Evolutionary conservation across 2,797 vertebrate genomes (phyloP).

Genomic region (Astyanax mexicanus): DNA sequence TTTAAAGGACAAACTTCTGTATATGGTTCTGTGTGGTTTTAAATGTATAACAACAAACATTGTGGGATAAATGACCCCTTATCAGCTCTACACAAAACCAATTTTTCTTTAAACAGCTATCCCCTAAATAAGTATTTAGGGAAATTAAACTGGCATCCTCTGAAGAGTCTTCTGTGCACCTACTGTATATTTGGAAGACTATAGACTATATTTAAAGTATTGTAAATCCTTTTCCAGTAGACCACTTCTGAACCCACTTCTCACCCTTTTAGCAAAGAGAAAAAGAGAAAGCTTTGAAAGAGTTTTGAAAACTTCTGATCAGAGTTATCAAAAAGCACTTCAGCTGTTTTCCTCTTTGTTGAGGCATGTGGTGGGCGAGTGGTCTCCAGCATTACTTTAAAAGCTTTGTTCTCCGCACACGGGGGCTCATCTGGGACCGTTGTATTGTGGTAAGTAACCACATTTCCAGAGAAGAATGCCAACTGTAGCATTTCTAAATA

Average conservation of each 20-base stretch:
- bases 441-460: slow-evolving; percentile 66
- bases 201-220: neutral
- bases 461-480: slow-evolving; percentile 68
- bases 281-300: slow-evolving; percentile 33
- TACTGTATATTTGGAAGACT: too few species aligned
- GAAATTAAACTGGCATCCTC: neutral
- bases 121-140: neutral
- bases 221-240: neutral
- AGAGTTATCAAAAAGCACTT: slow-evolving; percentile 45
- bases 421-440: slow-evolving; percentile 65
- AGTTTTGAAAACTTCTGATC: slow-evolving; percentile 27
- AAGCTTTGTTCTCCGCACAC: slow-evolving; percentile 76
- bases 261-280: slow-evolving; percentile 16
- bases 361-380: neutral
- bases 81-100: too few species aligned
- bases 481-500: slow-evolving; percentile 72
- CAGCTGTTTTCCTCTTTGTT: slow-evolving; percentile 42
- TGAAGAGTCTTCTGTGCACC: neutral
- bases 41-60: too few species aligned
- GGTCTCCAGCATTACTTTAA: slow-evolving; percentile 62
- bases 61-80: too few species aligned
- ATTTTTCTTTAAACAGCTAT: neutral
- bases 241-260: slow-evolving; percentile 1
- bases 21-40: too few species aligned
- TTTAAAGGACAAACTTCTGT: too few species aligned